Conservation (phyloP, 2,797 vertebrate species). For the Numenius phaeopus region DNA sequence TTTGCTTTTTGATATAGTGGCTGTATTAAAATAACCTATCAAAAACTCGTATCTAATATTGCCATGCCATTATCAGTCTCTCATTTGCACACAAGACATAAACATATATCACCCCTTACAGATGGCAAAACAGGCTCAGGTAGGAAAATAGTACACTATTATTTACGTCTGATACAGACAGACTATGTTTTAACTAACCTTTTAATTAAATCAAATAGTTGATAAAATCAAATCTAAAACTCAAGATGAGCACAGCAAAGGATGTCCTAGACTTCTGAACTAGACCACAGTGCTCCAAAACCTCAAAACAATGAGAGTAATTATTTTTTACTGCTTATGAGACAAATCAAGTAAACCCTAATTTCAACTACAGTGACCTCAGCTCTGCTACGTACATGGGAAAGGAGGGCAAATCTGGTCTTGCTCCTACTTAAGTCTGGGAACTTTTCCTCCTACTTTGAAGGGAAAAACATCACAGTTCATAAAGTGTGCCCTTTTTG, state of each 20-base stretch:
- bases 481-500: slow-evolving; percentile 6
- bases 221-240: not conserved
- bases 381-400: not conserved
- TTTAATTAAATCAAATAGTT: not conserved
- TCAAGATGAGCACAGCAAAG: not conserved
- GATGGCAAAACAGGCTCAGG: not conserved
- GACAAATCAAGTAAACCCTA: not conserved
- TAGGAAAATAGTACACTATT: accelerated
- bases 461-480: slow-evolving; percentile 19
- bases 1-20: not conserved
- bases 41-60: not conserved
- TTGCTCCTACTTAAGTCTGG: not conserved
- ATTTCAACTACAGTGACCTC: not conserved
- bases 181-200: not conserved
- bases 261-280: not conserved
- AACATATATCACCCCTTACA: not conserved
- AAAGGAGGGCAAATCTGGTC: not conserved
- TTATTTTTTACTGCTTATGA: not conserved
- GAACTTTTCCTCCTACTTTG: not conserved
- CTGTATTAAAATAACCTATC: not conserved
- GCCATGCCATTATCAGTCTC: not conserved
- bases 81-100: not conserved
- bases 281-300: not conserved
- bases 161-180: accelerated
- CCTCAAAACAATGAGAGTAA: not conserved